These are phyloP conservation scores for Dromas ardeola DNA, from an alignment of 2,113 vertebrate genomes.

Conservation along the genomic window DNA sequence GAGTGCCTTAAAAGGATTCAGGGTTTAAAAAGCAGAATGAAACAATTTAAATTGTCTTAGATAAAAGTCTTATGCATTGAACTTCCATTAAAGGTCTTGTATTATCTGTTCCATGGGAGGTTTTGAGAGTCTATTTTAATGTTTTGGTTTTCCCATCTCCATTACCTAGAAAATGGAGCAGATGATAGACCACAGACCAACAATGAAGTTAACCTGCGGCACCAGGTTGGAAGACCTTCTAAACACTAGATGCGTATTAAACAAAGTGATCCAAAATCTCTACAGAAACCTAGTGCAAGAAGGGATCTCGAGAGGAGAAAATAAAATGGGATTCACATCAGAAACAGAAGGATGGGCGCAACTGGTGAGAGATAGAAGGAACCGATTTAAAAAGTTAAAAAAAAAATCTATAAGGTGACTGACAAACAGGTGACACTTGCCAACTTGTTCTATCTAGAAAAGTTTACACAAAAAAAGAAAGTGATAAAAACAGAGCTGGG, in stretches of 20 bases:
- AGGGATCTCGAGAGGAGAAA: neutral
- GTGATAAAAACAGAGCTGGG: neutral
- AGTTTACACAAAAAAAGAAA: neutral
- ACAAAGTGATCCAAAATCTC: neutral
- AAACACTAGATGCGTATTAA: neutral
- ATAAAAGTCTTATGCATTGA: neutral
- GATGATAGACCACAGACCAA: neutral
- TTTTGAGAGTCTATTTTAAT: neutral
- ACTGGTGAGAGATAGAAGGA: rapidly evolving
- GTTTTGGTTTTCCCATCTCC: neutral
- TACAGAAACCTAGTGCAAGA: neutral
- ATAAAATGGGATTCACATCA: neutral
- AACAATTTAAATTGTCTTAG: neutral
- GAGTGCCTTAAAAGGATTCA: neutral
- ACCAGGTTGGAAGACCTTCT: neutral
- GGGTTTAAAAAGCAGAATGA: neutral
- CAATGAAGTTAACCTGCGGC: neutral
- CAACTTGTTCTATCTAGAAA: neutral
- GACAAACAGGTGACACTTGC: neutral
- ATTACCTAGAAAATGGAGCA: neutral
- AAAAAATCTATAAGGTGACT: neutral
- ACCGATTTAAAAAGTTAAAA: neutral
- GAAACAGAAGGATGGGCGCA: neutral
- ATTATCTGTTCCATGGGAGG: neutral
- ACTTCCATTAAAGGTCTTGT: neutral